phyloP scores from a whole-genome alignment of 1,140 invertebrate genomes.

The Hyposmocoma kahamanoa region DNA sequence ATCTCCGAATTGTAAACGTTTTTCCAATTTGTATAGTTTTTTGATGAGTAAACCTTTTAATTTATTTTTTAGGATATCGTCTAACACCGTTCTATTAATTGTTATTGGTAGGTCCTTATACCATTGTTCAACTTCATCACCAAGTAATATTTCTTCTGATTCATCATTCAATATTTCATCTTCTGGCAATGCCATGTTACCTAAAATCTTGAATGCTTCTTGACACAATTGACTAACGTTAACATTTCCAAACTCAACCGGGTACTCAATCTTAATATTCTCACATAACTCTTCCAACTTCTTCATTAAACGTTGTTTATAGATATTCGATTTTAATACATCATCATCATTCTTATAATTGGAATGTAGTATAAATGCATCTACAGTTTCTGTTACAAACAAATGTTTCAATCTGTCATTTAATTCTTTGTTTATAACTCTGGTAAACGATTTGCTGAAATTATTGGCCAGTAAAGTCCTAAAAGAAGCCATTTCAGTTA shows the following conservation, averaged over 20 bases:
- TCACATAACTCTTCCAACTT: constrained; percentile 6
- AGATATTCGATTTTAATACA: constrained; percentile 9
- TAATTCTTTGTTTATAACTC: not conserved
- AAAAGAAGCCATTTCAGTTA: constrained; percentile 2
- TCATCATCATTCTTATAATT: constrained; percentile 7
- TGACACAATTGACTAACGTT: constrained; percentile 1
- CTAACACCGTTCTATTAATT: not conserved
- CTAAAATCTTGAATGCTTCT: constrained; percentile 1
- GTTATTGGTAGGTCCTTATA: constrained; percentile 5
- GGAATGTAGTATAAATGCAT: constrained; percentile 3
- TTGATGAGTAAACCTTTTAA: constrained; percentile 1
- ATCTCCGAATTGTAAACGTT: not conserved
- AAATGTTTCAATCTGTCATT: not conserved
- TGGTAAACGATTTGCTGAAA: not conserved
- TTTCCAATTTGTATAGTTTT: constrained; percentile 4
- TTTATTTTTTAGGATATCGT: not conserved
- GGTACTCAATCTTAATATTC: not conserved
- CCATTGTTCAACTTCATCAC: constrained; percentile 9
- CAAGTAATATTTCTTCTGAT: constrained; percentile 7
- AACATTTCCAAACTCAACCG: not conserved
- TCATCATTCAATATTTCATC: constrained; percentile 4
- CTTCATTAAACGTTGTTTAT: constrained; percentile 6
- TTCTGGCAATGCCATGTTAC: constrained; percentile 2
- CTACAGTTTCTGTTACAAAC: constrained; percentile 1
- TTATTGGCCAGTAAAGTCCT: not conserved